Evolutionary conservation across 1,140 invertebrate species (phyloP).

Genomic region (Euschistus heros): DNA sequence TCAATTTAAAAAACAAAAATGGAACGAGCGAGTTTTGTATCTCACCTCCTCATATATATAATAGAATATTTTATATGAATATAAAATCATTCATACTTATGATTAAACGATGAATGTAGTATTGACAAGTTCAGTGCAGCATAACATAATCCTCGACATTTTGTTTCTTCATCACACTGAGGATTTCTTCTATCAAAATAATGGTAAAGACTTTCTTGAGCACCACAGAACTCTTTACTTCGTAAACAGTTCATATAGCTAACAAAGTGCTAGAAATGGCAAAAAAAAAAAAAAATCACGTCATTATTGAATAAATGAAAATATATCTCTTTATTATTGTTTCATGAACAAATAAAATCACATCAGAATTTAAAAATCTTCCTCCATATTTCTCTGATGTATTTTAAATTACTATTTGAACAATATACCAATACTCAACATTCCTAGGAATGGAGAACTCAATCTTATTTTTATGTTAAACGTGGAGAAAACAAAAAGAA

Average conservation of each 20-base stretch:
- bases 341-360: neutral
- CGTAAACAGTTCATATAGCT: conserved; percentile 81
- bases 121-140: conserved; percentile 81
- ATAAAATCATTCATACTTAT: conserved; percentile 44
- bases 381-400: neutral
- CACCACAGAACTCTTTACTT: conserved; percentile 76
- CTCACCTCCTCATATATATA: too few relatives aligned
- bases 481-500: too few relatives aligned
- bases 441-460: neutral
- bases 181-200: conserved; percentile 64
- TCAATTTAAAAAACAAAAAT: too few relatives aligned
- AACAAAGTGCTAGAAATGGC: conserved; percentile 65
- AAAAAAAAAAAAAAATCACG: neutral
- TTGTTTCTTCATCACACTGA: conserved; percentile 44
- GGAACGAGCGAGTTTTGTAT: too few relatives aligned
- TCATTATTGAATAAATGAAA: neutral
- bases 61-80: too few relatives aligned
- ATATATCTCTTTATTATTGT: neutral
- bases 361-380: neutral
- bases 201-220: conserved; percentile 70
- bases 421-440: neutral
- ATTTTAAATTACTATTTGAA: neutral
- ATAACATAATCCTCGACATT: conserved; percentile 67
- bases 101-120: conserved; percentile 74
- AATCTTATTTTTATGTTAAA: too few relatives aligned